Evolutionary conservation across 2,113 vertebrate genomes (phyloP), one percentile per base, ranked within the genome.

Genomic region (Syngnathus scovelli): DNA sequence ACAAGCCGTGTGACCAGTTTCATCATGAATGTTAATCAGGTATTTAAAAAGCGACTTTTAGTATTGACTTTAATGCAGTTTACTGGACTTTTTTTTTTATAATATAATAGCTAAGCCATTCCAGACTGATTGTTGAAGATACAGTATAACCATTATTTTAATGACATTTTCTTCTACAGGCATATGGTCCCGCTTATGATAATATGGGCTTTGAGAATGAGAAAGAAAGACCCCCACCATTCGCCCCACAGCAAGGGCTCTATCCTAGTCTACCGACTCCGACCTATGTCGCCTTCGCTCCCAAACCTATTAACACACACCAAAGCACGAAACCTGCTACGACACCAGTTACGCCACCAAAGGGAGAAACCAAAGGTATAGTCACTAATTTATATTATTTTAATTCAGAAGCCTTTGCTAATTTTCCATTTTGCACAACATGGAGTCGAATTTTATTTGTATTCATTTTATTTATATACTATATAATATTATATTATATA

Each of bases 171-270:
- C 6, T 41, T 3, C 21, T 66, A n/a, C 70, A 90, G 89, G 69
- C 5, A 16, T 19, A 51, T 2, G 13, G 7, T 36, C 8, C 46
- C 6, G 11, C 39, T 18, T 87, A 86, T 7, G 74, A 87, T 15
- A 92, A 92, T 77, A 12, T 7, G 3, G 83, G 65, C 4, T 90
- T 88, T 68, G 77, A 79, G 4, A 23, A 74, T 11, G 85, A 81
- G 4, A 77, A 83, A 4, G 39, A 9, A 0, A 73, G 71, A 60
- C 74, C 83, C 0, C 77, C 81, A 27, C 44, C 81, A 0, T 71
- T 51, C 6, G 2, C 15, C 21, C 56, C 73, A 2, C 46, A 72
- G 5, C 33, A 23, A 4, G 21, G 10, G 12, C 5, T 77, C 0
- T 74, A 85, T 74, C 82, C 84, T 0, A 0, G 10, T 7, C 9